Percentiles rank a stretch among this genome's conserved stretches.
Evolutionary conservation across 2,888 invertebrate species (phyloP).

Genomic region (Mystacides longicornis): DNA sequence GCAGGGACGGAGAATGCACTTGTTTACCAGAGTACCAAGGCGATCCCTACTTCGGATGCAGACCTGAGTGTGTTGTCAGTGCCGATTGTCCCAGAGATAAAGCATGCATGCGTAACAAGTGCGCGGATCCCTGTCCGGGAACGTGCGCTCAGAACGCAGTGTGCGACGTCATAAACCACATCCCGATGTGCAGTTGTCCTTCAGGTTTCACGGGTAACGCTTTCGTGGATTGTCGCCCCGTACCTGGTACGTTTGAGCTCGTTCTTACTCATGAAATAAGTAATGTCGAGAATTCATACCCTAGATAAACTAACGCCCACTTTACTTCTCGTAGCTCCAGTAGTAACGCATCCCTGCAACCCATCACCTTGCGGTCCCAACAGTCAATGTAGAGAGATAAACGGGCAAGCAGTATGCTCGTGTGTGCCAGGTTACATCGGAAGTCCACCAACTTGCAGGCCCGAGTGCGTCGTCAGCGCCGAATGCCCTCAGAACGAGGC

Average conservation of each 20-base stretch:
- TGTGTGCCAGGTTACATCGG: conserved; percentile 57
- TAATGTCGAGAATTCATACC: neutral
- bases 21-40: conserved; percentile 77
- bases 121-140: conserved; percentile 79
- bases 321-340: conserved; percentile 29
- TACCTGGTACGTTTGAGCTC: conserved; percentile 24
- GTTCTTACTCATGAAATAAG: neutral
- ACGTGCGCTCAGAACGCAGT: conserved; percentile 77
- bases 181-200: conserved; percentile 78
- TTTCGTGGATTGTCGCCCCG: conserved; percentile 39
- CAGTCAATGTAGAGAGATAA: conserved; percentile 52
- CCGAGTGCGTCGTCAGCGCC: conserved; percentile 66
- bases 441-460: conserved; percentile 59
- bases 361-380: conserved; percentile 64
- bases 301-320: neutral
- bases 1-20: conserved; percentile 73
- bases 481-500: conserved; percentile 69
- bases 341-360: conserved; percentile 48
- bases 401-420: conserved; percentile 56
- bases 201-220: conserved; percentile 71
- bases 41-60: conserved; percentile 78
- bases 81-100: conserved; percentile 78
- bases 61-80: conserved; percentile 81
- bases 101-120: conserved; percentile 76
- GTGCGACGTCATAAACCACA: conserved; percentile 77